Evolutionary conservation across 1,140 invertebrate species (phyloP), one percentile per base, ranked within the genome.

Genomic region (Drosophila kikkawai): DNA sequence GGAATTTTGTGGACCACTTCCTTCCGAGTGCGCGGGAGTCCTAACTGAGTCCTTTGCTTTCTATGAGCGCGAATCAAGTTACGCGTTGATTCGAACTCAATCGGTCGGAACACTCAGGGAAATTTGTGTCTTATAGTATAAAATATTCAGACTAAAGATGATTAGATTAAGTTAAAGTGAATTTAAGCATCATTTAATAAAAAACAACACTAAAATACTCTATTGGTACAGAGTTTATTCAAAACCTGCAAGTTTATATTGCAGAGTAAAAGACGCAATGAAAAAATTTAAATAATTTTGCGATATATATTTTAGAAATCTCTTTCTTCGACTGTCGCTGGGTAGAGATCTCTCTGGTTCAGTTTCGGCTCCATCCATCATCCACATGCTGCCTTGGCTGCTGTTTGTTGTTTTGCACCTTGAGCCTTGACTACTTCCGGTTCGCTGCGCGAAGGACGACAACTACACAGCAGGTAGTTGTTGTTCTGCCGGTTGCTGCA

Each of bases 341-440:
- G 26, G 63, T 22, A 26, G 39, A 34, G 34, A 29, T 42, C 61
- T 47, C 39, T 66, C 39, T 22, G 17, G 34, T 9, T 22, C 12
- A 12, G 17, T 13, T 6, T 22, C 34, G 34, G 37, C 63, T 77
- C 55, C 74, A 79, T 75, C 48, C 82, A 87, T 82, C 79, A 87
- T 79, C 75, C 82, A 87, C 82, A 85, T 85, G 82, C 68, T 70
- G 68, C 36, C 13, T 34, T 34, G 36, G 51, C 70, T 53, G 63
- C 63, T 66, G 59, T 51, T 64, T 60, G 64, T 79, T 87, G 80
- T 73, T 76, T 87, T 88, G 83, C 83, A 87, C 83, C 83, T 90
- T 90, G 83, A 90, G 83, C 83, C 83, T 88, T 87, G 83, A 78
- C 83, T 83, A 87, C 84, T 87, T 87, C 83, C 83, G 83, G 83